Percentiles rank a stretch among this genome's conserved stretches.
Evolutionary conservation across 2,888 invertebrate species (phyloP).

Genomic region (Chouioia cunea): DNA sequence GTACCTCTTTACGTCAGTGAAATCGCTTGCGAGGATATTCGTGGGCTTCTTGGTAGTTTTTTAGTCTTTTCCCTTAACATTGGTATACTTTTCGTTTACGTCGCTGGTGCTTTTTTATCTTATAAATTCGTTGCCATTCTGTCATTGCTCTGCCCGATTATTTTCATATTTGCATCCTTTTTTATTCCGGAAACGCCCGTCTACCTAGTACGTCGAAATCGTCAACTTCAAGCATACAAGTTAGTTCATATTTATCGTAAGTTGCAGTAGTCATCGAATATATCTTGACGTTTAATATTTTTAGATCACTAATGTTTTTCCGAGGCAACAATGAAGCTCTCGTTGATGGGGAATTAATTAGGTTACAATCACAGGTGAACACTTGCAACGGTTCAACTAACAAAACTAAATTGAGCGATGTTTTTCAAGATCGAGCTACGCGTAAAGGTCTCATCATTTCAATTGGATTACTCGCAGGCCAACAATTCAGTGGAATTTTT

Average conservation of each 20-base stretch:
- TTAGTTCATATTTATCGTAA: slow-evolving; percentile 44
- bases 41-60: slow-evolving; percentile 72
- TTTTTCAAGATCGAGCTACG: slow-evolving; percentile 64
- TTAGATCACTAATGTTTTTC: slow-evolving; percentile 61
- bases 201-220: slow-evolving; percentile 64
- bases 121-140: slow-evolving; percentile 69
- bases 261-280: too few species aligned
- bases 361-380: slow-evolving; percentile 55
- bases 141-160: slow-evolving; percentile 65
- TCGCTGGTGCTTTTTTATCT: slow-evolving; percentile 67
- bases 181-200: slow-evolving; percentile 73
- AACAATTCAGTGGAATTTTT: slow-evolving; percentile 69
- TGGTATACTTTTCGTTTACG: slow-evolving; percentile 67
- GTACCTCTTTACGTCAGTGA: slow-evolving; percentile 76
- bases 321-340: slow-evolving; percentile 56
- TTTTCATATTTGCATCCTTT: slow-evolving; percentile 66
- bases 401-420: slow-evolving; percentile 58
- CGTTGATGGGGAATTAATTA: slow-evolving; percentile 57
- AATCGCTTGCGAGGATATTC: slow-evolving; percentile 71
- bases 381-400: slow-evolving; percentile 42
- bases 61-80: slow-evolving; percentile 70
- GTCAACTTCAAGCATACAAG: slow-evolving; percentile 64
- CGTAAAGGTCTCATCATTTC: slow-evolving; percentile 64
- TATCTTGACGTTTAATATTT: neutral
- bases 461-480: slow-evolving; percentile 65